Base-by-base conservation (phyloP, 1,140 invertebrate genomes). In the Tetragonula clypearis region DNA sequence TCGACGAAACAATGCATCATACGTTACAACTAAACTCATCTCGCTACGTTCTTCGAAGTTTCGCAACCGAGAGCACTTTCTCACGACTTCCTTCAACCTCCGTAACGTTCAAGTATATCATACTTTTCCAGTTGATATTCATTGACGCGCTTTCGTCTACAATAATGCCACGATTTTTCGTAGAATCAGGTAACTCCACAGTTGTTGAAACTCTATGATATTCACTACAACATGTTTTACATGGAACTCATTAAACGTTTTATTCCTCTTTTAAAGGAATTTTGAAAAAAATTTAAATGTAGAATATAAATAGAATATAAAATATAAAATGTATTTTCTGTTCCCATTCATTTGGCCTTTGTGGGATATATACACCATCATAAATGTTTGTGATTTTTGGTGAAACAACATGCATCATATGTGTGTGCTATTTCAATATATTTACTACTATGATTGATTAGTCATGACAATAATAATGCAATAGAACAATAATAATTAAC, bases 61-160 rank as follows among this genome's bases (percentile, higher is more conserved):
- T 60, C 75, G 56, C 58, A 62, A 62, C 58, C 56, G 14, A 41
- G 23, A 41, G 23, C 75, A 62, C 75, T 77, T 77, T 77, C 75
- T 77, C 75, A 77, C 75, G 75, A 77, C 58, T 77, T 77, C 58
- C 75, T 62, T 26, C 75, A 77, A 77, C 75, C 75, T 58, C 30
- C 62, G 19, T 21, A 58, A 77, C 58, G 23, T 49, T 62, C 75
- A 62, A 62, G 60, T n/a, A 14, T 62, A 62, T 62, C 14, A 62
- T 62, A 49, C 58, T 62, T 77, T 62, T 62, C 58, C 74, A n/a
- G 17, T 30, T 41, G 58, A 62, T 30, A 77, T 62, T 30, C 75
- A n/a, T 30, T 9, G n/a, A 26, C 74, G 56, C 14, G 30, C 19
- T 60, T 60, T 56, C 26, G 9, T 15, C 15, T 30, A 35, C 58